phyloP scores from a whole-genome alignment of 2,113 vertebrate species.

The Aythya baeri region DNA sequence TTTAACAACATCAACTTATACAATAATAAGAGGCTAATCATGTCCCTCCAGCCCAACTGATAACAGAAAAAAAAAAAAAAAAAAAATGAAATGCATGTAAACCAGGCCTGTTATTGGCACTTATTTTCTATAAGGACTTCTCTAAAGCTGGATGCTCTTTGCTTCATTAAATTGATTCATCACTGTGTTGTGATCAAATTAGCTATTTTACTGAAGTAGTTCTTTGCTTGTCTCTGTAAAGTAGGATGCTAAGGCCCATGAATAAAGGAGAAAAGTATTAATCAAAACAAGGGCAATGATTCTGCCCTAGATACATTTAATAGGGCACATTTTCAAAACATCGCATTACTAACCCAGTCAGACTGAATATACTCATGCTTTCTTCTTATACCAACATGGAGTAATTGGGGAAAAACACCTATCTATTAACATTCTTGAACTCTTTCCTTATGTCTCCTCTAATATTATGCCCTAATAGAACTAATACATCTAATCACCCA shows the following conservation, averaged over 20 bases:
- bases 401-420: too few species aligned
- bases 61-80: neutral
- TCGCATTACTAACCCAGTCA: neutral
- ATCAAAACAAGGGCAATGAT: neutral
- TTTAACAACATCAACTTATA: neutral
- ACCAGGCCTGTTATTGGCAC: neutral
- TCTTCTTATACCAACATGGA: neutral
- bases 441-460: neutral
- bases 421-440: neutral
- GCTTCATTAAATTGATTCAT: neutral
- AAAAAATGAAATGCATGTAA: neutral
- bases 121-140: neutral
- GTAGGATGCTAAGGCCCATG: rapidly evolving
- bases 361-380: neutral
- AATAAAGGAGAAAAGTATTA: neutral
- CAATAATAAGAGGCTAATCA: rapidly evolving
- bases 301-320: rapidly evolving
- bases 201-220: neutral
- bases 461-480: too few species aligned
- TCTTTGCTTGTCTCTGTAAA: neutral
- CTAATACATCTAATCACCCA: too few species aligned
- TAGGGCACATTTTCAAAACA: rapidly evolving
- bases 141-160: neutral
- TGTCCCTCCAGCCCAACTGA: too few species aligned
- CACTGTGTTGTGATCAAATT: neutral